Percentiles rank a stretch among this genome's conserved stretches.
Evolutionary conservation across 1,140 invertebrate species (phyloP).

Genomic region (Bombus cullumanus): DNA sequence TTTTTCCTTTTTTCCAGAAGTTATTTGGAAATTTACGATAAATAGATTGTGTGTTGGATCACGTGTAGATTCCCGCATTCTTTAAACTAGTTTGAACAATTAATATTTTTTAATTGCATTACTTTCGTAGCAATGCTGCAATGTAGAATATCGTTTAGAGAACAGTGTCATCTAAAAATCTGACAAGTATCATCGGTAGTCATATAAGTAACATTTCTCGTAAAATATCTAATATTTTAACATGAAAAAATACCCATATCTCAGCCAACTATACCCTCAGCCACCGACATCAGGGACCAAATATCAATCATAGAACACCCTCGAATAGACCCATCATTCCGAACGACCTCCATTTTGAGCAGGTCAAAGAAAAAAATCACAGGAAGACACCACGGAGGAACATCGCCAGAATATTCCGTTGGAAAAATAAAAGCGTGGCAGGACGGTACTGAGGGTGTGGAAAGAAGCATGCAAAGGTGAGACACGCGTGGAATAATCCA

Average conservation of each 20-base stretch:
- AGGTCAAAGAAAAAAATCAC: neutral
- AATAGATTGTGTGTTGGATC: neutral
- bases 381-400: neutral
- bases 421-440: conserved; percentile 13
- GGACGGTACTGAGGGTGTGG: too few relatives aligned
- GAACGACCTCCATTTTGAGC: neutral
- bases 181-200: neutral
- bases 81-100: neutral
- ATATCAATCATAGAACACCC: neutral
- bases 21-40: neutral
- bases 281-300: neutral
- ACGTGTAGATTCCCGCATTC: too few relatives aligned
- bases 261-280: too few relatives aligned
- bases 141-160: neutral
- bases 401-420: neutral
- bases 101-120: neutral
- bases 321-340: neutral
- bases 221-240: neutral
- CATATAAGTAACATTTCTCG: neutral
- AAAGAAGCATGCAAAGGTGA: neutral
- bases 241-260: neutral
- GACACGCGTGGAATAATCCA: conserved; percentile 55
- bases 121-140: neutral
- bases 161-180: neutral
- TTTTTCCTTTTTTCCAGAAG: neutral